Evolutionary conservation across 2,888 invertebrate species (phyloP).

Genomic region (Morpho helenor): DNA sequence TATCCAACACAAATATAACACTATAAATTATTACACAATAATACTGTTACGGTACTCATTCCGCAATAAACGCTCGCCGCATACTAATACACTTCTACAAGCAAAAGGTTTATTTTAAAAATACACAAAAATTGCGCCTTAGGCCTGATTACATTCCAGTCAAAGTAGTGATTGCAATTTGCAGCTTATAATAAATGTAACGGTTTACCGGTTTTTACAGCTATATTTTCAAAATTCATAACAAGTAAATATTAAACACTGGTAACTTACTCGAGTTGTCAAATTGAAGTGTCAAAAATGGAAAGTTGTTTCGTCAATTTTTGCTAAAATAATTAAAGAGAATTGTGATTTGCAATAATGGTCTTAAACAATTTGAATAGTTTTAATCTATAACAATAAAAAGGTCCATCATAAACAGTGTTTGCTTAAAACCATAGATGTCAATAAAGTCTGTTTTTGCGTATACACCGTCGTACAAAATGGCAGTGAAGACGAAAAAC

Average conservation of each 20-base stretch:
- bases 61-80: conserved; percentile 15
- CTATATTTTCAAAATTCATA: background rate
- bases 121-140: conserved; percentile 32
- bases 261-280: conserved; percentile 5
- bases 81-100: conserved; percentile 12
- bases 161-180: conserved; percentile 5
- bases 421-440: conserved; percentile 46
- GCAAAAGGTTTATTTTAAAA: conserved; percentile 29
- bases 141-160: conserved; percentile 18
- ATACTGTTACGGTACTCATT: conserved; percentile 19
- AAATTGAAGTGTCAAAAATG: conserved; percentile 21
- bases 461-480: conserved; percentile 64
- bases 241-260: background rate
- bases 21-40: conserved; percentile 18
- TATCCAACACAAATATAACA: conserved; percentile 11
- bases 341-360: background rate
- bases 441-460: conserved; percentile 60
- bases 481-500: conserved; percentile 66
- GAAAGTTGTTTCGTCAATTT: conserved; percentile 22
- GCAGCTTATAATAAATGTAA: background rate
- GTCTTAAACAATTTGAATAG: background rate
- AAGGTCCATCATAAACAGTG: conserved; percentile 11
- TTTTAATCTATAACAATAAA: conserved; percentile 7
- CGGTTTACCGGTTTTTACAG: conserved; percentile 13
- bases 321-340: conserved; percentile 4